Base-by-base conservation (phyloP, 2,888 invertebrate genomes). In the Amiota mariae region DNA sequence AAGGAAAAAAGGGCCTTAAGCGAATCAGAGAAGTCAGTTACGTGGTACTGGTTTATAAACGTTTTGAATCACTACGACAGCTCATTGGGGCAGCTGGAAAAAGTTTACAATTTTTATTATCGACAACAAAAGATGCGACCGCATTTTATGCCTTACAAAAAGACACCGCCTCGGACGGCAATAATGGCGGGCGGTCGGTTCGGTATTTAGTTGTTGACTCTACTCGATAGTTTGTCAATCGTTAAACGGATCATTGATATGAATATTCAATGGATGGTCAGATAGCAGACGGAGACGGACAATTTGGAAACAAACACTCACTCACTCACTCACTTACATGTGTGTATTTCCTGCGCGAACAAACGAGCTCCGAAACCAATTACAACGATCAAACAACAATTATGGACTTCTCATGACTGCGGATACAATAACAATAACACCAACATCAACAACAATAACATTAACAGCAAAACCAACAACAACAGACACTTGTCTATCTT, bases 341-440 rank as follows among this genome's bases (percentile, higher is more conserved):
- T 36, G 63, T 78, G 84, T 84, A 80, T 85, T 84, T 84, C 86
- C 84, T 84, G 84, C 79, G 79, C 78, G 57, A 47, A 47, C 76
- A 77, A 77, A 74, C 76, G 75, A 76, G 78, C 75, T 73, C 77
- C 61, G 70, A 82, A 85, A 85, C 84, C 85, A 85, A 85, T 85
- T 85, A 85, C 85, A 85, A 85, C 76, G 85, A 85, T 85, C 85
- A 85, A 85, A 85, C 85, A 85, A 85, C 86, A 84, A 84, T 84
- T 85, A 84, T 82, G 86, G 74, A 54, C 66, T 66, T 64, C 72
- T 66, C 72, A 59, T 72, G 64, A 75, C 68, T 24, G 67, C 24
- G 59, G 11, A 59, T 20, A 20, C 13, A 51, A 51, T n/a, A 36
- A 36, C 36, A 36, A 36, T 36, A 36, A 36, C 36, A 36, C 36